These are phyloP conservation scores for Tortricodes alternella DNA, from an alignment of 2,888 invertebrate genomes.

Conservation along the genomic window DNA sequence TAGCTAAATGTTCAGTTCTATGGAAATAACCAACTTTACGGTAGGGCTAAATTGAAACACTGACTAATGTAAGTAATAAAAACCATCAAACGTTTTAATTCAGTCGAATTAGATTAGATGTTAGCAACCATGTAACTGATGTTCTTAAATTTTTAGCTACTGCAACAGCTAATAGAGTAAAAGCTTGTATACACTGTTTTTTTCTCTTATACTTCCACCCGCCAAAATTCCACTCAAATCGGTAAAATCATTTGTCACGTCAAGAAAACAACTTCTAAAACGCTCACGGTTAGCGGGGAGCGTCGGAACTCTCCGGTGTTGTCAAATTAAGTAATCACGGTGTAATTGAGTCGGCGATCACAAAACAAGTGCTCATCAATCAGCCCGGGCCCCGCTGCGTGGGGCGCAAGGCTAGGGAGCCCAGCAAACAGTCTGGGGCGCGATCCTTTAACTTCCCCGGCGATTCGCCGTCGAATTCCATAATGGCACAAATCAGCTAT, in stretches of 20 bases:
- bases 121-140: no score
- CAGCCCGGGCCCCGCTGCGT: conserved; percentile 48
- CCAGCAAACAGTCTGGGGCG: no score
- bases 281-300: conserved; percentile 45
- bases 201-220: not conserved
- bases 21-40: not conserved
- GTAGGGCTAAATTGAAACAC: no score
- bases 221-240: not conserved
- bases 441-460: no score
- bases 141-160: no score
- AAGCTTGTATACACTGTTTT: no score
- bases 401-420: conserved; percentile 23
- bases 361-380: conserved; percentile 75
- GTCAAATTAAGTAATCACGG: conserved; percentile 77
- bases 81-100: no score
- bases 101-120: not conserved
- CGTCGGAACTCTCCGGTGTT: conserved; percentile 57
- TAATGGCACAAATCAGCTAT: no score
- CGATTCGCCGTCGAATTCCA: no score
- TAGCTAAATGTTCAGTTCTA: conserved; percentile 1
- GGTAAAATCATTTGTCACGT: not conserved
- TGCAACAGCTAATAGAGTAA: no score
- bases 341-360: conserved; percentile 74
- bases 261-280: conserved; percentile 30
- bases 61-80: no score